These are phyloP conservation scores for Agapornis roseicollis DNA, from an alignment of 2,113 vertebrate species.

Conservation along the genomic window DNA sequence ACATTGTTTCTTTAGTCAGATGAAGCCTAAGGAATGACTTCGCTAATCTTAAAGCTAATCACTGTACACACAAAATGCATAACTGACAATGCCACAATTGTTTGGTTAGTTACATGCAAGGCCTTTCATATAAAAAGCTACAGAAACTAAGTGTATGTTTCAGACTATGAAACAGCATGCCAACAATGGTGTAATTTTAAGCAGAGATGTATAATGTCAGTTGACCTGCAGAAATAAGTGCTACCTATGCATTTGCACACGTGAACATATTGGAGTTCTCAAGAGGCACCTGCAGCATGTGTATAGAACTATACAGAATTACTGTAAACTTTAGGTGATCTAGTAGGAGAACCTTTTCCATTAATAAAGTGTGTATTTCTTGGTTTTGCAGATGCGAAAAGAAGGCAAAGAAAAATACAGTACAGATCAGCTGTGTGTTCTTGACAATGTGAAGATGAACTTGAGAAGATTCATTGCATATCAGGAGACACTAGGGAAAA, in stretches of 20 bases:
- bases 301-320: background rate
- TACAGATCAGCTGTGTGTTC: conserved; percentile 89
- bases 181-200: background rate
- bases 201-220: background rate
- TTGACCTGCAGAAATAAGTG: background rate
- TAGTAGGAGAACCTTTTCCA: background rate
- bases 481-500: conserved; percentile 84
- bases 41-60: background rate
- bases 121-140: background rate
- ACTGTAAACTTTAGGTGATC: background rate
- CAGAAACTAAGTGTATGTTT: background rate
- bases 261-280: background rate
- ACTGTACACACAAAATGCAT: background rate
- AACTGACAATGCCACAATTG: background rate
- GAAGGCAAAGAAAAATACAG: conserved; percentile 86
- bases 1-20: background rate
- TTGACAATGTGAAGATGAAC: conserved; percentile 94
- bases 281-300: background rate
- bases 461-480: conserved; percentile 93
- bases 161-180: background rate
- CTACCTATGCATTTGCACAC: rapidly evolving
- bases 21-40: background rate
- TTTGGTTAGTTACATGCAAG: background rate
- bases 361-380: background rate
- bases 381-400: conserved; percentile 85